phyloP scores from a whole-genome alignment of 92 coral and sea anemone genomes.

The Nematostella vectensis region DNA sequence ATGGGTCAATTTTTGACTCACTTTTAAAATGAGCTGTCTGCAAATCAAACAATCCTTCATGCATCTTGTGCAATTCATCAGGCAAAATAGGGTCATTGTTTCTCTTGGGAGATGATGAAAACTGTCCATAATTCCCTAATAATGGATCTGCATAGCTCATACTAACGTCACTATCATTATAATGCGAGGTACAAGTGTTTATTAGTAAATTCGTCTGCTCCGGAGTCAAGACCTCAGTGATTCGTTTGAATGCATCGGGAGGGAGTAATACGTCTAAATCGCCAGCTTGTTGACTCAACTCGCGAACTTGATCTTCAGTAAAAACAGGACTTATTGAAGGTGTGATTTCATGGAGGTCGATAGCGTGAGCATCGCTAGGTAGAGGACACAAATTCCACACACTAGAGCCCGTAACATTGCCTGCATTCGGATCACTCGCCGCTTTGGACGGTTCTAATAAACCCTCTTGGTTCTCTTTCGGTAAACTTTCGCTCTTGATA shows the following conservation, averaged over 20 bases:
- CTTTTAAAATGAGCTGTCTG: no score
- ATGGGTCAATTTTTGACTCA: conserved; percentile 25
- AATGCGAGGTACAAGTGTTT: conserved; percentile 35
- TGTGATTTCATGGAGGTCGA: conserved; percentile 83
- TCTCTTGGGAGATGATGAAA: conserved; percentile 24
- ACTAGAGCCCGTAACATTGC: conserved; percentile 22
- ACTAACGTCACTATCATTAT: conserved; percentile 28
- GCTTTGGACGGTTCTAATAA: background rate
- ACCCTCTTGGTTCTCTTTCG: background rate
- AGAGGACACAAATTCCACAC: conserved; percentile 53
- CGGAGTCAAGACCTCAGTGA: conserved; percentile 60
- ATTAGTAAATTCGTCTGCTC: conserved; percentile 48
- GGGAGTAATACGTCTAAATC: conserved; percentile 64
- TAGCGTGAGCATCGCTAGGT: conserved; percentile 45
- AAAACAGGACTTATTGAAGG: conserved; percentile 94
- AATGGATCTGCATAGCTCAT: conserved; percentile 37
- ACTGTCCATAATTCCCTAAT: conserved; percentile 28
- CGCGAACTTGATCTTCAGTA: conserved; percentile 94
- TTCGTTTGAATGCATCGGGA: conserved; percentile 64
- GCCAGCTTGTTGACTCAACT: conserved; percentile 60
- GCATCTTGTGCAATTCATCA: conserved; percentile 25
- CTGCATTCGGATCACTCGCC: background rate
- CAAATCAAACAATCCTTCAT: no score
- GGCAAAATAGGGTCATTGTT: conserved; percentile 35
- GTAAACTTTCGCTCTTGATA: background rate